Base-by-base conservation (phyloP, 30 jellyfish, hydroid and myxozoan species). In the Hydractinia symbiolongicarpus region DNA sequence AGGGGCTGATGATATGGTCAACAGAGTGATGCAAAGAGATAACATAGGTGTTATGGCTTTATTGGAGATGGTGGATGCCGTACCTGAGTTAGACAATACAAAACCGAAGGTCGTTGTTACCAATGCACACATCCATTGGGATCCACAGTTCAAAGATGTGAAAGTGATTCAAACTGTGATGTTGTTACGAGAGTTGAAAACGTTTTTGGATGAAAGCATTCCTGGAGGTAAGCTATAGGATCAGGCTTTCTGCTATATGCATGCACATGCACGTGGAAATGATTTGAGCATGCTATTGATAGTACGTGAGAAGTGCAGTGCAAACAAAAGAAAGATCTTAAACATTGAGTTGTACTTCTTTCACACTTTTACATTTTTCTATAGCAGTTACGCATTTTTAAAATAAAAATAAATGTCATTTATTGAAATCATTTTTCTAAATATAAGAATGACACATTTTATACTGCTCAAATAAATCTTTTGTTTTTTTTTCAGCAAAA, bases 71-170 rank as follows among this genome's bases (percentile, higher is more conserved):
- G 86, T 82, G 44, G 95, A 90, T 16, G 86, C 89, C 4, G 73
- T 82, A 7, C 53, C 87, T 21, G 89, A 81, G 64, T 62, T 54
- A 0, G 53, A 70, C 56, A 79, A 79, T 50, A 50, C 51, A 19
- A 90, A 90, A 44, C 94, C 83, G 79, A 82, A 86, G 82, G 40
- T 91, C 17, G 87, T 86, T 70, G 96, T 91, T 72, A 83, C 98
- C 51, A 91, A 91, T 75, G 98, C 98, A 3, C 98, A 91, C 53
- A 91, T 91, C 49, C 98, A 91, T 66, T 91, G 98, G 98, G 98
- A 91, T 80, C 98, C 98, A 11, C 95, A 91, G 76, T 91, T 64
- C 70, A 81, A 82, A 52, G 98, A 91, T 74, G 98, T 91, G 55
- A 91, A 91, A 79, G 84, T 91, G 77, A 91, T 91, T 52, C 98